These are phyloP conservation scores for Eunapius fragilis DNA, from an alignment of 37 sponge, comb jelly and placozoan species.

Conservation along the genomic window DNA sequence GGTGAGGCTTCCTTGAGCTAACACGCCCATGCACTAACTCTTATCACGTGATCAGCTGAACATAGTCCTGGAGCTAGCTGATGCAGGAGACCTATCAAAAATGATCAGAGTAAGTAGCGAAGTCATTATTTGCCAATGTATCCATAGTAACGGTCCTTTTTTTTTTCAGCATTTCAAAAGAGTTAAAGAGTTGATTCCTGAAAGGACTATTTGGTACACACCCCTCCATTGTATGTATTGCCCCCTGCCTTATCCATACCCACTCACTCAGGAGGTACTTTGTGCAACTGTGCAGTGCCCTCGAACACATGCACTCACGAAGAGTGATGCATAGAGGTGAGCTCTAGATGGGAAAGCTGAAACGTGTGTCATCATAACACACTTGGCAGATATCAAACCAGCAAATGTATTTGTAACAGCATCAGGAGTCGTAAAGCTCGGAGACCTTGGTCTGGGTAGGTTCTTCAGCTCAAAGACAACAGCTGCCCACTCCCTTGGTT, in stretches of 20 bases:
- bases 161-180: conserved; percentile 93
- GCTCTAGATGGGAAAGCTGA: background rate
- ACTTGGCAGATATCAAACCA: conserved; percentile 95
- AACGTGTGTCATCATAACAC: background rate
- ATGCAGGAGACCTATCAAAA: conserved; percentile 97
- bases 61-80: conserved; percentile 99
- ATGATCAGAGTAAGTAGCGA: conserved; percentile 86
- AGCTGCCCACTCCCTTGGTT: conserved; percentile 96
- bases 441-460: conserved; percentile 95
- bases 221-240: background rate
- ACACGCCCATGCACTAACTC: background rate
- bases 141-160: background rate
- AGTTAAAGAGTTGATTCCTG: conserved; percentile 91
- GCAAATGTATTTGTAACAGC: conserved; percentile 99
- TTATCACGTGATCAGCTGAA: no score
- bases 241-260: background rate
- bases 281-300: conserved; percentile 91
- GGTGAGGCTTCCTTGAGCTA: conserved; percentile 46
- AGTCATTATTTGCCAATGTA: background rate
- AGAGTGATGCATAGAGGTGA: conserved; percentile 99
- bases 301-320: conserved; percentile 98
- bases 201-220: conserved; percentile 90
- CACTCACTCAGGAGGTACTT: conserved; percentile 84
- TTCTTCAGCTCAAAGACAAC: conserved; percentile 98
- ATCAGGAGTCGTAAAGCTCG: conserved; percentile 94